Evolutionary conservation across 2,797 vertebrate species (phyloP).

Genomic region (Anguilla marmorata): DNA sequence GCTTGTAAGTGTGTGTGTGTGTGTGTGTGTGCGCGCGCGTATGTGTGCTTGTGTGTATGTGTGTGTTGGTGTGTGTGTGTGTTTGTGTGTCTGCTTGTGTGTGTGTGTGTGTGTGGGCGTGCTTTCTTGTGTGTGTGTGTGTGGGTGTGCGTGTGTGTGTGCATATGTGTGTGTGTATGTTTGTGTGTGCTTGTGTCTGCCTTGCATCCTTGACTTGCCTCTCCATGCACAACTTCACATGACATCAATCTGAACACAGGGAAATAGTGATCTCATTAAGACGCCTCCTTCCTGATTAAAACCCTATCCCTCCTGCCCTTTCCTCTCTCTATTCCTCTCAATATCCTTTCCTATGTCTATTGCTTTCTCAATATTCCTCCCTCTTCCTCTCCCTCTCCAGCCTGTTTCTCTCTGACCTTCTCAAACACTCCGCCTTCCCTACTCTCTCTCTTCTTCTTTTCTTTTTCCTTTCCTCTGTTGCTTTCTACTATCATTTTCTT

Average conservation of each 20-base stretch:
- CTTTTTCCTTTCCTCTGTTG: constrained; percentile 34
- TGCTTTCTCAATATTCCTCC: constrained; percentile 21
- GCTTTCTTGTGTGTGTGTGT: constrained; percentile 25
- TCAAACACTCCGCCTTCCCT: constrained; percentile 43
- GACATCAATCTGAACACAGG: constrained; percentile 73
- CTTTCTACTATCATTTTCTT: constrained; percentile 9
- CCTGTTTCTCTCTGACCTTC: constrained; percentile 36
- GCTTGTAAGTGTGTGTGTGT: constrained; percentile 39
- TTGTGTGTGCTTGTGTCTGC: constrained; percentile 42
- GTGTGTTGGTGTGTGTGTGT: constrained; percentile 14
- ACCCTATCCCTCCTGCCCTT: constrained; percentile 45
- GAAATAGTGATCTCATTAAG: constrained; percentile 81
- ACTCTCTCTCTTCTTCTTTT: constrained; percentile 42
- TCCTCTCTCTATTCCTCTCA: constrained; percentile 6
- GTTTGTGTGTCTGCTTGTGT: not conserved
- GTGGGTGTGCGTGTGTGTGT: constrained; percentile 22
- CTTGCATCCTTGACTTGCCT: constrained; percentile 56
- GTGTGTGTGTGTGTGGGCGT: constrained; percentile 9
- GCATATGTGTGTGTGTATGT: constrained; percentile 27
- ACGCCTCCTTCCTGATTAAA: constrained; percentile 76
- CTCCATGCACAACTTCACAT: constrained; percentile 66
- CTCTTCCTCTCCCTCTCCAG: constrained; percentile 34
- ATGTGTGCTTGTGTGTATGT: constrained; percentile 23
- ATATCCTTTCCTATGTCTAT: constrained; percentile 9
- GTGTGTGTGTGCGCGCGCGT: constrained; percentile 23